Conservation (phyloP, 2,797 vertebrate species). For the Serranus cabrilla region DNA sequence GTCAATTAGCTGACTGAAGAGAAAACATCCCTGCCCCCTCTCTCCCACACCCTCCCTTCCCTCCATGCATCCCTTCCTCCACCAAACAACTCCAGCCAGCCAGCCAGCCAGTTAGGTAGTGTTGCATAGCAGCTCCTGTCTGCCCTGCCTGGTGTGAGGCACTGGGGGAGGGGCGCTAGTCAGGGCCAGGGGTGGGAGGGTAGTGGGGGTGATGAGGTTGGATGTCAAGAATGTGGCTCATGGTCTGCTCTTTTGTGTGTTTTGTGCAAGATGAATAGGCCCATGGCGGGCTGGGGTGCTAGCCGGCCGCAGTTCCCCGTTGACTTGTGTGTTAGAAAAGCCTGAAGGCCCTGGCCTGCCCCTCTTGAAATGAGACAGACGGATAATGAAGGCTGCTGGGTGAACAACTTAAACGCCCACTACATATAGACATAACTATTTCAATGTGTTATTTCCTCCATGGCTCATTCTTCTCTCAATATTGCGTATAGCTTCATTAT, state of each 20-base stretch:
- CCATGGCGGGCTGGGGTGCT: conserved; percentile 75
- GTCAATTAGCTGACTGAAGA: conserved; percentile 89
- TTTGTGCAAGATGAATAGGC: conserved; percentile 84
- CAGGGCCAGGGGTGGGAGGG: conserved; percentile 72
- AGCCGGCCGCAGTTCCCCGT: conserved; percentile 66
- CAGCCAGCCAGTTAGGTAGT: conserved; percentile 70
- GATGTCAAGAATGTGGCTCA: conserved; percentile 89
- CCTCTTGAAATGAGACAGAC: conserved; percentile 73
- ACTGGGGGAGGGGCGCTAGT: conserved; percentile 80
- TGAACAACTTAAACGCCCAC: conserved; percentile 76
- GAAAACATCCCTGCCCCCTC: conserved; percentile 85
- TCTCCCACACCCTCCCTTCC: conserved; percentile 52
- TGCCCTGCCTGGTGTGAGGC: conserved; percentile 71
- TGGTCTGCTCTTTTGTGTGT: conserved; percentile 87
- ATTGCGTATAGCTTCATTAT: conserved; percentile 54
- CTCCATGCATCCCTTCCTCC: conserved; percentile 72
- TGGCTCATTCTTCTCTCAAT: conserved; percentile 56
- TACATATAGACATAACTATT: conserved; percentile 71
- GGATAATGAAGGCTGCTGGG: conserved; percentile 71
- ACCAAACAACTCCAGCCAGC: conserved; percentile 72
- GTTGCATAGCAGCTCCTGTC: conserved; percentile 77
- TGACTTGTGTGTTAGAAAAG: conserved; percentile 76
- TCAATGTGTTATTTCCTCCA: conserved; percentile 64
- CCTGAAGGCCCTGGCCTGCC: conserved; percentile 72
- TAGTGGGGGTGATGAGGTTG: conserved; percentile 82